Evolutionary conservation across 2,888 invertebrate genomes (phyloP), one percentile per base, ranked within the genome.

Genomic region (Cheilosia grossa): DNA sequence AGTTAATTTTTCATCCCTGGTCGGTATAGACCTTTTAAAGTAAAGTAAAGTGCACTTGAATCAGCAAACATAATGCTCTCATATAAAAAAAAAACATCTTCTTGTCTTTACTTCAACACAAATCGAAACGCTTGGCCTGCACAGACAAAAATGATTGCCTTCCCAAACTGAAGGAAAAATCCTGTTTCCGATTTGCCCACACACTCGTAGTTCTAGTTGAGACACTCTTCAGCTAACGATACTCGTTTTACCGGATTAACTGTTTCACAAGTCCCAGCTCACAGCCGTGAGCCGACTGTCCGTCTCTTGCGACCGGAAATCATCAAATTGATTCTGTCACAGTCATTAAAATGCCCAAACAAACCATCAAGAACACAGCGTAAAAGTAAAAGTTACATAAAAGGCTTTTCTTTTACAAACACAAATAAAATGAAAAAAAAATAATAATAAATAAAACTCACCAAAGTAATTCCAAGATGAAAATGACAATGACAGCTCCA

Each of bases 391-490:
- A 72, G 59, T 72, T 42, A 72, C 59, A 59, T 51, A 72, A 72
- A 53, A 61, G 30, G 27, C 24, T 17, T 72, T 61, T 61, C 10
- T 13, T 6, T 17, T 4, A 59, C 51, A 40, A 7, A 33, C 15
- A 37, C 59, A n/a, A 56, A 9, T 24, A 3, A 19, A 9, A 21
- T 33, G 27, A 54, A 17, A 37, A 27, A n/a, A 37, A 54, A 15
- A 44, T 21, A 33, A 10, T 15, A 5, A 66, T 37, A 66, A 27
- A 27, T 7, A 27, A 33, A 63, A 78, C 82, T 82, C 27, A 82
- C 82, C 82, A 78, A 75, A 67, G 44, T 78, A 72, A 67, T 82
- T 82, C 82, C 82, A 78, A 67, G 49, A 78, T 78, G 61, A 73
- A 51, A 67, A 67, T 73, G 66, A 72, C 78, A 82, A 67, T 67